These are phyloP conservation scores for Epinotia ramella DNA, from an alignment of 2,888 invertebrate genomes.

Conservation along the genomic window DNA sequence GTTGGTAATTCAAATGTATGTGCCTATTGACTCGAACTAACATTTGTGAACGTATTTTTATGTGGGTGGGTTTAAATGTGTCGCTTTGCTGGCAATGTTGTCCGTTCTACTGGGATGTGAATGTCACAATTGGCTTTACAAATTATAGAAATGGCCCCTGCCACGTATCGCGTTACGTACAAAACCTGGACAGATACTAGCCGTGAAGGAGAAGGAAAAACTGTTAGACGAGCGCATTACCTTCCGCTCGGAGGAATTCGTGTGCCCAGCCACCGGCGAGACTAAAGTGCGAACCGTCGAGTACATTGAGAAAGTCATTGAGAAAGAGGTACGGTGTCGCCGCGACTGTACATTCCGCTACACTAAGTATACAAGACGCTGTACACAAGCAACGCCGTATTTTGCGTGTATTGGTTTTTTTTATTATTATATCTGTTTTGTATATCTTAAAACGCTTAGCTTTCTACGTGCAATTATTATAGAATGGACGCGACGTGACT, in stretches of 20 bases:
- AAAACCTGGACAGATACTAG: constrained; percentile 92
- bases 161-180: constrained; percentile 96
- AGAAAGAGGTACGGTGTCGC: constrained; percentile 93
- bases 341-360: constrained; percentile 77
- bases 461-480: constrained; percentile 70
- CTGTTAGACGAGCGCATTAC: constrained; percentile 95
- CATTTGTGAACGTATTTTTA: constrained; percentile 55
- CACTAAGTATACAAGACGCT: constrained; percentile 65
- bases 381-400: constrained; percentile 80
- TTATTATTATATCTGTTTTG: constrained; percentile 57
- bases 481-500: constrained; percentile 31
- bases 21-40: constrained; percentile 58
- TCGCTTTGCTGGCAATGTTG: constrained; percentile 72
- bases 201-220: constrained; percentile 95
- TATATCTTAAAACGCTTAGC: constrained; percentile 76
- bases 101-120: constrained; percentile 72
- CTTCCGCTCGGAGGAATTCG: constrained; percentile 94
- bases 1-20: constrained; percentile 51
- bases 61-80: constrained; percentile 63
- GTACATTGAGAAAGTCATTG: constrained; percentile 97
- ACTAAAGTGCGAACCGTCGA: constrained; percentile 95
- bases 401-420: constrained; percentile 68
- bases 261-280: constrained; percentile 94
- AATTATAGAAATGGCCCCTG: constrained; percentile 87
- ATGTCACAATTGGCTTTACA: constrained; percentile 82